Conservation (phyloP, 2,113 vertebrate genomes). For the Crocuta crocuta region DNA sequence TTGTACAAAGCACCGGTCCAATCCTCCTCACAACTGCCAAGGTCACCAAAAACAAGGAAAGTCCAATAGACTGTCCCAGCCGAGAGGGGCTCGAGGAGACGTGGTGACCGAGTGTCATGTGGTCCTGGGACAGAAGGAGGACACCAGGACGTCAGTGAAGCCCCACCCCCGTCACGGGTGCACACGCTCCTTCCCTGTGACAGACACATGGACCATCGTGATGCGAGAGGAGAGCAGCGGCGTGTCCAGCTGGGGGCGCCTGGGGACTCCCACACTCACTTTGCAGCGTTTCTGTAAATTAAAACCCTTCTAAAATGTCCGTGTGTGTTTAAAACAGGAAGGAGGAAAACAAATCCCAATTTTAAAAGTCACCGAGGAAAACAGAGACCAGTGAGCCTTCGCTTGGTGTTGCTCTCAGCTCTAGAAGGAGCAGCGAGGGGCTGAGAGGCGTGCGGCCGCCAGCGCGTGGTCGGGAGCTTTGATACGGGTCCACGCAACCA, state of each 20-base stretch:
- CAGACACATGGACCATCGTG: accelerated
- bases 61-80: not conserved
- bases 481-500: not conserved
- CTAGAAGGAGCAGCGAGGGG: not conserved
- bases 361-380: not conserved
- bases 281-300: not conserved
- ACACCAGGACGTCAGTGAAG: not conserved
- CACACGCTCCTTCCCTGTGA: not conserved
- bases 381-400: no score
- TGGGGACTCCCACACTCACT: not conserved
- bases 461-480: not conserved
- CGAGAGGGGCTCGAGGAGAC: not conserved
- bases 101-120: accelerated
- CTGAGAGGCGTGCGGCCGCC: accelerated
- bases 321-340: not conserved
- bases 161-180: not conserved
- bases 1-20: no score
- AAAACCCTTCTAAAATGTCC: not conserved
- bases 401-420: no score
- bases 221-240: accelerated
- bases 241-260: accelerated
- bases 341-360: not conserved
- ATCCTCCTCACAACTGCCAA: not conserved
- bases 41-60: not conserved
- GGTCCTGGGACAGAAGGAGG: not conserved